Conservation (phyloP, 2,888 invertebrate genomes). For the Drosophila limbata region DNA sequence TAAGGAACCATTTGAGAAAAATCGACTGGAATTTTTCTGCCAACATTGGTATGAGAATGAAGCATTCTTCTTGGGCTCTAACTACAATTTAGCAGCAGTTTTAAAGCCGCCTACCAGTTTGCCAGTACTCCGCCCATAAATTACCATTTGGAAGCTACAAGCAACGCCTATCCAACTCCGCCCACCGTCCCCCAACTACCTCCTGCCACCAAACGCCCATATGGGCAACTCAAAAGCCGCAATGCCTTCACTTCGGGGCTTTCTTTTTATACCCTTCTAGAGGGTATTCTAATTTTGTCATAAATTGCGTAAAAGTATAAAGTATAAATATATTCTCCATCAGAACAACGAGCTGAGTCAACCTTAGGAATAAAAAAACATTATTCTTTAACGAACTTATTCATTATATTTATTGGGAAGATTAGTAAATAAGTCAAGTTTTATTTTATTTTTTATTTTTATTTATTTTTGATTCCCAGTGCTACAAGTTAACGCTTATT, state of each 20-base stretch:
- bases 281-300: not conserved
- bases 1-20: slow-evolving; percentile 2
- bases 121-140: slow-evolving; percentile 69
- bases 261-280: not conserved
- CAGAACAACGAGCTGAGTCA: too few species aligned
- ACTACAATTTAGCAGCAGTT: slow-evolving; percentile 64
- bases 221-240: slow-evolving; percentile 43
- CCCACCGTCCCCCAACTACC: slow-evolving; percentile 8
- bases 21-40: slow-evolving; percentile 13
- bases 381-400: too few species aligned
- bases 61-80: slow-evolving; percentile 21
- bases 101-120: slow-evolving; percentile 75
- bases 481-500: too few species aligned
- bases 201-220: slow-evolving; percentile 32
- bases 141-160: slow-evolving; percentile 74
- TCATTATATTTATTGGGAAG: too few species aligned
- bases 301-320: not conserved
- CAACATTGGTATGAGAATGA: slow-evolving; percentile 32
- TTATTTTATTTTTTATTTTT: too few species aligned
- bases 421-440: too few species aligned
- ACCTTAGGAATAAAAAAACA: too few species aligned
- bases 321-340: too few species aligned
- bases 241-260: slow-evolving; percentile 34
- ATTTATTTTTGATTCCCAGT: too few species aligned
- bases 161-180: slow-evolving; percentile 46